Evolutionary conservation across 2,797 vertebrate species (phyloP), one percentile per base, ranked within the genome.

Genomic region (Spinibarbus caldwelli): DNA sequence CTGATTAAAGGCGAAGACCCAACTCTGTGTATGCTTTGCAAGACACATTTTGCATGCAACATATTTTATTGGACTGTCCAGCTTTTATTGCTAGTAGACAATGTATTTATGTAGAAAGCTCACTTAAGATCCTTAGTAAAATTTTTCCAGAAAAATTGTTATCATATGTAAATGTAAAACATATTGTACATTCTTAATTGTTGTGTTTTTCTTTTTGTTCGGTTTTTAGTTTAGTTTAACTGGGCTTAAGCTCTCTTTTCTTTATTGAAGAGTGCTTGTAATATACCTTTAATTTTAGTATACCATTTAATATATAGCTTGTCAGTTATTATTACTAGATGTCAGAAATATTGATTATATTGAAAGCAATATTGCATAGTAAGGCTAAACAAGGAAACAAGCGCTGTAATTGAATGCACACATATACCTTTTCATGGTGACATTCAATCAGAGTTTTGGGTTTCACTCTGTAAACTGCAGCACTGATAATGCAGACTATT

Each of bases 401-500:
- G 14, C 6, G 29, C 14, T 15, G 5, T 31, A 64, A 21, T n/a
- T 41, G 6, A 21, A 21, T 43, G 47, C 15, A 62, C 21, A 15
- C 43, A 62, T 34, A 47, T 47, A 29, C 62, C 23, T 62, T 45
- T 80, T 43, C 43, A n/a, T 81, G 23, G 8, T 36, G 31, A 70
- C 47, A 70, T 68, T 67, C 45, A 68, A 26, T 70, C 79, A 75
- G 4, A 47, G 12, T 68, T 84, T 54, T 52, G 38, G 31, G 43
- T 76, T 52, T 83, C 59, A 67, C 19, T 80, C 7, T 1, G 19
- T 67, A 68, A 47, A 43, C 34, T 15, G 31, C 29, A 6, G 38
- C 52, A 17, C 68, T 73, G n/a, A 68, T 68, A 67, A 67, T 68
- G 34, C 49, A 66, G 62, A 26, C 36, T 8, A 43, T 70, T 78